Conservation (phyloP, 2,113 vertebrate species). For the Apistogramma diplotaenia region DNA sequence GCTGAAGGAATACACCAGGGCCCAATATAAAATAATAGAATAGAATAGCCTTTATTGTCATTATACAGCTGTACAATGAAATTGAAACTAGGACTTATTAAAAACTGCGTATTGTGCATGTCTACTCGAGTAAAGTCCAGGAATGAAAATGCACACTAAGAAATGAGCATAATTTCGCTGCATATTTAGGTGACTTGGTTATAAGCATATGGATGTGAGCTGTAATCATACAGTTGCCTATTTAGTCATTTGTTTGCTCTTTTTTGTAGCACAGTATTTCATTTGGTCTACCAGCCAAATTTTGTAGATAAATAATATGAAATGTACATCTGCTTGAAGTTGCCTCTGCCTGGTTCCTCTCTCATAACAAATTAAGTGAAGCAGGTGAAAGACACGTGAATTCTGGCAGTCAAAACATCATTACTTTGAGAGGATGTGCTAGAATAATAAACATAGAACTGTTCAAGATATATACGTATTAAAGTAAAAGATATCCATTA, state of each 20-base stretch:
- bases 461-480: background rate
- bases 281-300: background rate
- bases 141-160: background rate
- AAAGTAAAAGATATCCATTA: background rate
- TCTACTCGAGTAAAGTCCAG: background rate
- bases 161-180: background rate
- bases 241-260: background rate
- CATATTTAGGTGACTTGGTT: background rate
- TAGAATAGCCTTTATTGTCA: too few species aligned
- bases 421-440: background rate
- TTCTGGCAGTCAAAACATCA: background rate
- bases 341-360: background rate
- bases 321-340: background rate
- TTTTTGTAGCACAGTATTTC: background rate
- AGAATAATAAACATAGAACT: background rate
- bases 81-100: accelerated
- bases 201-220: background rate
- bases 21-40: background rate
- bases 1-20: background rate
- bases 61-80: too few species aligned
- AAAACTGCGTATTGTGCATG: background rate
- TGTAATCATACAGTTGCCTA: background rate
- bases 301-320: background rate
- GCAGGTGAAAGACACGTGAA: accelerated
- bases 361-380: background rate